Base-by-base conservation (phyloP, 1,140 invertebrate species). In the Neodiprion lecontei region DNA sequence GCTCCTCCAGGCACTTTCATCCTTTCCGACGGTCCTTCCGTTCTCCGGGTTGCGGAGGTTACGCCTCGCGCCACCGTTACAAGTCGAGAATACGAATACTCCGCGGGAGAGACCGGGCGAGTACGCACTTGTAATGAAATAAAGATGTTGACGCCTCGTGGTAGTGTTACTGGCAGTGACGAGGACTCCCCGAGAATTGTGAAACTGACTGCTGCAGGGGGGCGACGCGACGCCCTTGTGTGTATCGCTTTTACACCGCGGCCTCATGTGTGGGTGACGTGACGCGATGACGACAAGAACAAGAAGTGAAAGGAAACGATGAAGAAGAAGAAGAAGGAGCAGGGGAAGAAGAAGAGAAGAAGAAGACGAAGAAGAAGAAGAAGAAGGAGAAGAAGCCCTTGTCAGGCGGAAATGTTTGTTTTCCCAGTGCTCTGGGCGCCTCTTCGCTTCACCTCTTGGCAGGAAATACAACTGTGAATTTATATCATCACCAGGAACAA, bases 341-440 rank as follows among this genome's bases (percentile, higher is more conserved):
- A 11, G 53, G 8, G 8, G 11, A 61, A 7, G 53, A 61, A n/a
- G n/a, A 61, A n/a, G n/a, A 61, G 17, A 21, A 40, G 28, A 40
- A 40, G 28, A 40, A 11, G 53, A 61, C 1, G 11, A 61, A 61
- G 53, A 7, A n/a, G n/a, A 61, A n/a, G n/a, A 61, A 11, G 53
- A n/a, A 61, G 53, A 61, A n/a, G 53, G 8, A 11, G 53, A 11
- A 61, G 53, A 61, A 61, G n/a, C 53, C 53, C 53, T 61, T 61
- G 53, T 61, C 11, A n/a, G n/a, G 53, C 53, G 53, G 53, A 61
- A 61, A 61, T 61, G 53, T 61, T 61, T 61, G 53, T 61, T 61
- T 61, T 61, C 53, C 53, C 11, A 61, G 53, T 61, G 53, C 53
- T 61, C 53, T n/a, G 53, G 28, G 28, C 28, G 28, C 28, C 28